Evolutionary conservation across 2,113 vertebrate species (phyloP), one percentile per base, ranked within the genome.

Genomic region (Rhinichthys klamathensis): DNA sequence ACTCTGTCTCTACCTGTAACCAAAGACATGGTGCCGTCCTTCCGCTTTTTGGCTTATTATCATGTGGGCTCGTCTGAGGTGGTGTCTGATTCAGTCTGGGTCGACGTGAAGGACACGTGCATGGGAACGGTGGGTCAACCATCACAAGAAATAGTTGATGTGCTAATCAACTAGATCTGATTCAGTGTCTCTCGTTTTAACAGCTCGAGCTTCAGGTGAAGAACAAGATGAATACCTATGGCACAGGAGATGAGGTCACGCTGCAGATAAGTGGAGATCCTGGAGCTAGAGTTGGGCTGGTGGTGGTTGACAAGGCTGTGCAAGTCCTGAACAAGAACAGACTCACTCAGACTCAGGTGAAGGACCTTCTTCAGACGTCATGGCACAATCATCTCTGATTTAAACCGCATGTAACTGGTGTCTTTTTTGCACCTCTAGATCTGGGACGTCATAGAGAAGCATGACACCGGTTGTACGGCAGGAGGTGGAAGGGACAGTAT

Each of bases 81-180:
- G 11, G 93, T 94, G 74, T 92, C 94, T 0, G 94, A 95, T 46
- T 93, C 94, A 1, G 18, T 93, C 13, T 93, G 91, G 93, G 89
- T 95, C 0, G 90, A 93, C 2, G 88, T 94, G 77, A 91, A 89
- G 13, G 91, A 93, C 85, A 90, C 83, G 3, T 95, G 94, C 86
- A 93, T 94, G 89, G 93, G 92, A 46, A 90, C 3, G 25, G 94
- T 95, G 49, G 30, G 80, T 65, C 16, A 35, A 35, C 21, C 10
- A 16, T 63, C 10, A 38, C 27, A 41, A 44, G 13, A 76, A 84
- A 3, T 35, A 7, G 3, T 6, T 56, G 16, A 18, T 12, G 3
- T 54, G 18, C 4, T 3, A 41, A 54, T 16, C 44, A 56, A 56
- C 54, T 56, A 2, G 18, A 4, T 77, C n/a, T 46, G 9, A 70